Evolutionary conservation across 2,888 invertebrate genomes (phyloP).

Genomic region (Tanypteryx hageni): DNA sequence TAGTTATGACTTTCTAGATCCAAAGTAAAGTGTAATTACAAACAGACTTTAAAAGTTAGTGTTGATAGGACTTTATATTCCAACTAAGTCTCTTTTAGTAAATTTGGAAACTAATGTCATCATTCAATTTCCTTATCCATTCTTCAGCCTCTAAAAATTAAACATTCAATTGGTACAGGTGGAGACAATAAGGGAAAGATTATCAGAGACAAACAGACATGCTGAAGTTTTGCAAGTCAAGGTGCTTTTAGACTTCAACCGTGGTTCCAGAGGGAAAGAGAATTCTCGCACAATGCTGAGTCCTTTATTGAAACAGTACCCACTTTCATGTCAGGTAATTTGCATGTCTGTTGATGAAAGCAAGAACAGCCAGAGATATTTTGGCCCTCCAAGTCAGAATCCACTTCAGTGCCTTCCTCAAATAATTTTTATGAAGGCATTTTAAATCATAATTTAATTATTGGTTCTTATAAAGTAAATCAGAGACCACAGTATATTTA

Average conservation of each 20-base stretch:
- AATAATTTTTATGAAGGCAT: too few relatives aligned
- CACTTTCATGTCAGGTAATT: constrained; percentile 78
- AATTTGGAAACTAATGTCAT: not conserved
- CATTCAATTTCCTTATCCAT: not conserved
- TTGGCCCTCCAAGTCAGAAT: too few relatives aligned
- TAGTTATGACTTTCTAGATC: too few relatives aligned
- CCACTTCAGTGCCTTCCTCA: too few relatives aligned
- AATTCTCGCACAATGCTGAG: constrained; percentile 86
- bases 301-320: constrained; percentile 82
- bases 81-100: not conserved
- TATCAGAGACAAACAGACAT: constrained; percentile 75
- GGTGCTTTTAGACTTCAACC: constrained; percentile 90
- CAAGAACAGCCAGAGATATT: too few relatives aligned
- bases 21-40: too few relatives aligned
- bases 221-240: constrained; percentile 81
- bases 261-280: constrained; percentile 88
- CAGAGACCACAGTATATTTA: too few relatives aligned
- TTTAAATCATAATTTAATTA: too few relatives aligned
- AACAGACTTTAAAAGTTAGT: too few relatives aligned
- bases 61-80: too few relatives aligned
- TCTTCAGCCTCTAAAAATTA: not conserved
- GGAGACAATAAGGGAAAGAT: constrained; percentile 80
- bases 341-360: too few relatives aligned
- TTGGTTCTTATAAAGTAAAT: too few relatives aligned
- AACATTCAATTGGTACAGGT: constrained; percentile 73